These are phyloP conservation scores for Lepus europaeus DNA, from an alignment of 2,113 vertebrate species.

Conservation along the genomic window DNA sequence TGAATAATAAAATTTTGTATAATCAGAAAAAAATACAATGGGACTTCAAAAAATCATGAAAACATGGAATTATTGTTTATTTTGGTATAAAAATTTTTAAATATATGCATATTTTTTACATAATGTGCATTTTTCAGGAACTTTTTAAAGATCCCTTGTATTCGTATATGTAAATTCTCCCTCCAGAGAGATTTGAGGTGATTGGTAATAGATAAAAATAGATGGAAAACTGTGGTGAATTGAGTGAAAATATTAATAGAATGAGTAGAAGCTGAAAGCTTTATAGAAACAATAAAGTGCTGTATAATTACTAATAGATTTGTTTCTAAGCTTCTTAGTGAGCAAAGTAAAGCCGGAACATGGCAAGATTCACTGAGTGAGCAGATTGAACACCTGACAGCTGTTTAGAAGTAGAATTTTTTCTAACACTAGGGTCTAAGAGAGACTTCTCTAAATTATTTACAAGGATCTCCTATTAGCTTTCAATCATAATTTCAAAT, in stretches of 20 bases:
- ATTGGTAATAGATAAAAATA: background rate
- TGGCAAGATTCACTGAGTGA: background rate
- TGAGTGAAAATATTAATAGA: background rate
- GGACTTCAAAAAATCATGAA: too few species aligned
- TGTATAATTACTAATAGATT: conserved; percentile 4
- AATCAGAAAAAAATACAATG: background rate
- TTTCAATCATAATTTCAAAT: conserved; percentile 44
- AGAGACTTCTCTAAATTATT: conserved; percentile 34
- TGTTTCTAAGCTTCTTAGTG: background rate
- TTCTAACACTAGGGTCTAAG: background rate
- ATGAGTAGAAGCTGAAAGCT: background rate
- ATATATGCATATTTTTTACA: too few species aligned
- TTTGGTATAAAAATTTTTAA: too few species aligned
- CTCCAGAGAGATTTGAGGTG: conserved; percentile 37
- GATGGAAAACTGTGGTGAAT: background rate
- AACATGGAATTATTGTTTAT: too few species aligned
- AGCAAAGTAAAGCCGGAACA: background rate
- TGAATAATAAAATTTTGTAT: conserved; percentile 44
- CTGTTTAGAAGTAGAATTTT: background rate
- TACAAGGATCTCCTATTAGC: conserved; percentile 42
- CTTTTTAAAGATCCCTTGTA: too few species aligned
- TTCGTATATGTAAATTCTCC: background rate
- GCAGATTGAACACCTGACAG: background rate
- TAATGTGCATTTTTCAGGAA: too few species aligned
- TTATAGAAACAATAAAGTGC: background rate